Percentiles rank a stretch among this genome's conserved stretches.
Evolutionary conservation across 2,113 vertebrate genomes (phyloP).

Genomic region (Psammodynastes pulverulentus): DNA sequence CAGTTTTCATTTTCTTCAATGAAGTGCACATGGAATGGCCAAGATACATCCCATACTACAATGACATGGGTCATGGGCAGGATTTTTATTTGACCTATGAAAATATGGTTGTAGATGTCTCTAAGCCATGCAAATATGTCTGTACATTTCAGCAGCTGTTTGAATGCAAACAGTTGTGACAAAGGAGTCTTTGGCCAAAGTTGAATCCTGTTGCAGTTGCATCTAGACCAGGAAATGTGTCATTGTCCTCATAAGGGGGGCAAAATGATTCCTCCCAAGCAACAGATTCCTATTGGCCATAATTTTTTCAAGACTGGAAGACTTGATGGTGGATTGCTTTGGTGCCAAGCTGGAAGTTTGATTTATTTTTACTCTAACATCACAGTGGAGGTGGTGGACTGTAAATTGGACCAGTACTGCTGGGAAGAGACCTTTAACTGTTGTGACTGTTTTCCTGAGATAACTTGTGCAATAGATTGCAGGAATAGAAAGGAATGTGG

Average conservation of each 20-base stretch:
- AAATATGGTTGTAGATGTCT: conserved; percentile 31
- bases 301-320: not conserved
- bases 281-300: not conserved
- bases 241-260: not conserved
- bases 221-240: not conserved
- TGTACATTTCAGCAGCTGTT: conserved; percentile 30
- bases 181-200: not conserved
- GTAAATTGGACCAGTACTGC: not conserved
- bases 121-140: conserved; percentile 45
- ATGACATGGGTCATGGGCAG: conserved; percentile 28
- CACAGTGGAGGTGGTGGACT: not conserved
- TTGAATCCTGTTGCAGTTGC: not conserved
- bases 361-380: not conserved
- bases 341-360: not conserved
- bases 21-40: conserved; percentile 46
- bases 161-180: conserved; percentile 2
- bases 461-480: not conserved
- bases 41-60: conserved; percentile 44
- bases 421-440: not conserved
- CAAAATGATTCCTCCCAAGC: not conserved
- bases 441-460: not conserved
- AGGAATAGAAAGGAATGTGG: not conserved
- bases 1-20: conserved; percentile 41
- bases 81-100: conserved; percentile 33
- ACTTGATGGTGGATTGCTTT: not conserved